Base-by-base conservation (phyloP, 64 coral and sea anemone species). In the Montipora cactus region DNA sequence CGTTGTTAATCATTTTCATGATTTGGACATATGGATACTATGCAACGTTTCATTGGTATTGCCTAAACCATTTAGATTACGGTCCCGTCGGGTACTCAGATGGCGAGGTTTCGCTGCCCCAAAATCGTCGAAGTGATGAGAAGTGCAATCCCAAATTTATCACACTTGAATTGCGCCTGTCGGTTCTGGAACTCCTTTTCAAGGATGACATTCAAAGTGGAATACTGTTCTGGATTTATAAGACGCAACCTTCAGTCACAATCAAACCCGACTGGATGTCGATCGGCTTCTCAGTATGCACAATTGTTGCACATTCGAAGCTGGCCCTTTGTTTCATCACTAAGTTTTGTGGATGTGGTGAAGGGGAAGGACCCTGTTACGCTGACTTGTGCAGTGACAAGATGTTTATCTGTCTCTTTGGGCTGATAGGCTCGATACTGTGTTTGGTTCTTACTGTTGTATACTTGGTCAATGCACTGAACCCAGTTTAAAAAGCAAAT, bases 181-280 rank as follows among this genome's bases (percentile, higher is more conserved):
- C 74, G 74, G 28, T 5, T 47, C 3, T 47, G 74, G 74, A 76
- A 76, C 12, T 76, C 11, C 2, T 76, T 14, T 44, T 8, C 74
- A 76, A 76, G 74, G 74, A 76, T 46, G 74, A 44, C 28, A 76
- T 76, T 76, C 25, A 76, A 76, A 76, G 74, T 15, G 23, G 23
- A 8, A 7, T 76, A 14, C 28, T 76, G 4, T 76, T 45, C 10
- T 28, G 71, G 71, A 25, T 74, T 7, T 76, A 46, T 10, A 44
- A 55, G 52, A 7, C 52, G 1, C 8, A 28, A 7, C 25, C 71
- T 55, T 55, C 10, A 0, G 23, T 74, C 23, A 23, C 71, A 2
- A 23, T 4, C 9, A n/a, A 23, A 74, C 71, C 71, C 71, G 25
- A 2, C 23, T 74, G n/a, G 71, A 6, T 8, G 5, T 74, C 71